Evolutionary conservation across 1,140 invertebrate genomes (phyloP), one percentile per base, ranked within the genome.

Genomic region (Tetraneura akinire): DNA sequence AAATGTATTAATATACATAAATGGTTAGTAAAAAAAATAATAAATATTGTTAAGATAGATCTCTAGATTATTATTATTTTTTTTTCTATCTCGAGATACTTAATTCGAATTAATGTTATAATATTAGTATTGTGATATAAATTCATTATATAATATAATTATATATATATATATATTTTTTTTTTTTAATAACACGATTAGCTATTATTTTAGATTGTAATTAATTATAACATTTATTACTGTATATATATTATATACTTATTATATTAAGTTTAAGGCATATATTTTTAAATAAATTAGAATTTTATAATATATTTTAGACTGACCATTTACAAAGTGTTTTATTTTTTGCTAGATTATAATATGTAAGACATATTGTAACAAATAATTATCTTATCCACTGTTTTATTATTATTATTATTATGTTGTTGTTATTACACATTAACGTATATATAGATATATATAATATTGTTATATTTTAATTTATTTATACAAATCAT

Each of bases 221-320:
- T 45, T n/a, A 71, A 26, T 29, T 49, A 11, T 53, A 53, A n/a
- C 3, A 53, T 26, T 37, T 18, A 21, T 32, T 37, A 23, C 21
- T 23, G 49, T 74, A 57, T 74, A 74, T 37, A 37, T 55, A 74
- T 55, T 55, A 37, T 55, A 37, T 57, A 78, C 23, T 37, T 78
- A 55, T 37, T 62, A 55, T 55, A 37, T 60, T 78, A 78, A 10
- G 45, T 60, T 55, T 74, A 74, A 60, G 74, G 10, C 49, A 71
- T 49, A 71, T 71, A 62, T 78, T 78, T 78, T 78, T 55, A 57
- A 57, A 60, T 78, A 18, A 78, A 62, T 45, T 45, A 60, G 55
- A 78, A 62, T 78, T 78, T 60, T 60, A 78, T 78, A 60, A 78
- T 78, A 55, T 78, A 78, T 62, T 78, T 78, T 78, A 78, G 74